Base-by-base conservation (phyloP, 2,797 vertebrate genomes). In the Phylloscopus collybita region DNA sequence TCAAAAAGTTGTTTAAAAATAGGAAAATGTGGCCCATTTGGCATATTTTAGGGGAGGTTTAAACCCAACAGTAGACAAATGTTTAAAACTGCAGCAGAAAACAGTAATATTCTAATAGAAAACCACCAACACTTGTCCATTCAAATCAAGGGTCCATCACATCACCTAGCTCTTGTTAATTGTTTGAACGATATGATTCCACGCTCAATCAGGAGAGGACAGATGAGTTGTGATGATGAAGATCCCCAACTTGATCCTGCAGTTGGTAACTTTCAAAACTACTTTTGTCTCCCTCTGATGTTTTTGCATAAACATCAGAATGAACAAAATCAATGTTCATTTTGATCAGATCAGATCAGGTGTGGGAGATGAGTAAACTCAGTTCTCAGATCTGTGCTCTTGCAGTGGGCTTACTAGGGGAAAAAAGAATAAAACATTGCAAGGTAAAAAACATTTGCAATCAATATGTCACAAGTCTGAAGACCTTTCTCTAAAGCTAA, bases 351-450 rank as follows among this genome's bases (percentile, higher is more conserved):
- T 80, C 57, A 92, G 62, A 92, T 34, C 34, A 34, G 34, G 34
- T 34, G 45, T 32, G 50, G 23, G 15, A 79, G 66, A 95, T 85
- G 62, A 84, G 34, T 84, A 82, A 95, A 86, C 23, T 60, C 70
- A 88, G 56, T 76, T 93, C 34, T 87, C 54, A 66, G 40, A 87
- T 45, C 49, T 64, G 54, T 67, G 71, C 17, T 94, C 26, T 76
- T 67, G 56, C 14, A 72, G 18, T 20, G 29, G n/a, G 36, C n/a
- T 88, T 95, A 94, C 87, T n/a, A 94, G 25, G 9, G 36, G 91
- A 64, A 32, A 90, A 16, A 25, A 86, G 23, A 83, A 94, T 49
- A 86, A 94, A 95, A 92, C 72, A 80, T 15, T 90, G 80, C 21
- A 74, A 84, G 54, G 29, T 40, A 66, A 81, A 71, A 87, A 50